These are phyloP conservation scores for Sarcophaga caerulescens DNA, from an alignment of 2,888 invertebrate species.

Conservation along the genomic window DNA sequence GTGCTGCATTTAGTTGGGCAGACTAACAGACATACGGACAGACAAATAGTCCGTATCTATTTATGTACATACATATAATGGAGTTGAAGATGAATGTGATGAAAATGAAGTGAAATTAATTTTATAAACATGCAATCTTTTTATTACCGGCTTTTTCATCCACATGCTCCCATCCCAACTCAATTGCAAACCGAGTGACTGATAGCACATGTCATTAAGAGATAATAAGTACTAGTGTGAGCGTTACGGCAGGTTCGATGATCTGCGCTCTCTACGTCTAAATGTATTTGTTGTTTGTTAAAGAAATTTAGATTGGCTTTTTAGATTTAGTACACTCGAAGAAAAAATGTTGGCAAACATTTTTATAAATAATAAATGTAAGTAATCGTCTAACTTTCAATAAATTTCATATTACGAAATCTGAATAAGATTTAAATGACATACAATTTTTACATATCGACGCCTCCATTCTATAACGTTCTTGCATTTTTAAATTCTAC, in stretches of 20 bases:
- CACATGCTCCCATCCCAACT: not conserved
- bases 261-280: slow-evolving; percentile 14
- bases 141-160: slow-evolving; percentile 41
- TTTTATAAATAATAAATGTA: too few relatives aligned
- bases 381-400: too few relatives aligned
- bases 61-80: slow-evolving; percentile 5
- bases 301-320: slow-evolving; percentile 7
- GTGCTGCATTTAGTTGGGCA: not conserved
- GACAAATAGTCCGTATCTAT: not conserved
- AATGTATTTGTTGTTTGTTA: slow-evolving; percentile 13
- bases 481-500: too few relatives aligned
- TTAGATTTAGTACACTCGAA: not conserved
- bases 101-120: slow-evolving; percentile 61
- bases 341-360: not conserved
- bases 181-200: slow-evolving; percentile 17
- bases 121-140: slow-evolving; percentile 56
- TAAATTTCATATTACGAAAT: not conserved
- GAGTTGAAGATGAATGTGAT: slow-evolving; percentile 38
- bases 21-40: not conserved
- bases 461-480: too few relatives aligned
- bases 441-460: too few relatives aligned
- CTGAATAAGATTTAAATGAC: too few relatives aligned
- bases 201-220: slow-evolving; percentile 46
- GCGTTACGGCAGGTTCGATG: not conserved
- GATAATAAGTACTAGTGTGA: not conserved